A percentile compares a stretch with the other conserved stretches of the same genome.
phyloP scores from a whole-genome alignment of 37 sponge, comb jelly and placozoan species.

The Diacarnus erythraeanus region DNA sequence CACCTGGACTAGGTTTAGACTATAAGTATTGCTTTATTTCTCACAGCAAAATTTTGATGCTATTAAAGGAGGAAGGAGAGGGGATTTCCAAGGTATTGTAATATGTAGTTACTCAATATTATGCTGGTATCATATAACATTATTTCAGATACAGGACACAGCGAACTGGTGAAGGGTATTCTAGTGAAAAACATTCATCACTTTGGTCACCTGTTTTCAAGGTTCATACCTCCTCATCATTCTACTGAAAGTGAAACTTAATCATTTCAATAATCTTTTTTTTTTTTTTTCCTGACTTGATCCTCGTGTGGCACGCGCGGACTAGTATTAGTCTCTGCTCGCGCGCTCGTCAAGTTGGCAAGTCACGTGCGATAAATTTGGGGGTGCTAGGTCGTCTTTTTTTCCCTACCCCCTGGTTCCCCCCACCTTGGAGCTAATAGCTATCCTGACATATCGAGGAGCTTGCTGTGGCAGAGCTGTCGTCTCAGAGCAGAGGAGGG shows the following conservation, averaged over 20 bases:
- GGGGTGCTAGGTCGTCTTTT: no score
- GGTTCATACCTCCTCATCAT: neutral
- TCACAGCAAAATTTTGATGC: neutral
- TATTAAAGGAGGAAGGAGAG: neutral
- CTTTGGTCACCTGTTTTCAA: slow-evolving; percentile 28
- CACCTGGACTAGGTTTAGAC: neutral
- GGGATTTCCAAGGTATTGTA: neutral
- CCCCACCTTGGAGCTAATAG: no score
- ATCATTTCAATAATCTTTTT: no score
- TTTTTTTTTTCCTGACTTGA: no score
- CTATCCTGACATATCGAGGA: no score
- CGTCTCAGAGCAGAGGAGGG: no score
- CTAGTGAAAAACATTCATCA: slow-evolving; percentile 14
- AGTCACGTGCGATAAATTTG: no score
- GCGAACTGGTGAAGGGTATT: slow-evolving; percentile 11
- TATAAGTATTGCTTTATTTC: neutral
- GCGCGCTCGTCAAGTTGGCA: no score
- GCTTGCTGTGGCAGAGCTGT: no score
- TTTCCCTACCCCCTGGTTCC: no score
- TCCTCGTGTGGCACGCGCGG: no score
- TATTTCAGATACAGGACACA: slow-evolving; percentile 12
- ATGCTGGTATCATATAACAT: neutral
- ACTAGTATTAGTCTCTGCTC: no score
- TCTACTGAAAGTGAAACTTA: neutral
- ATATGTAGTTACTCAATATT: neutral